Conservation (phyloP, 2,888 invertebrate species). For the Rapana venosa region DNA sequence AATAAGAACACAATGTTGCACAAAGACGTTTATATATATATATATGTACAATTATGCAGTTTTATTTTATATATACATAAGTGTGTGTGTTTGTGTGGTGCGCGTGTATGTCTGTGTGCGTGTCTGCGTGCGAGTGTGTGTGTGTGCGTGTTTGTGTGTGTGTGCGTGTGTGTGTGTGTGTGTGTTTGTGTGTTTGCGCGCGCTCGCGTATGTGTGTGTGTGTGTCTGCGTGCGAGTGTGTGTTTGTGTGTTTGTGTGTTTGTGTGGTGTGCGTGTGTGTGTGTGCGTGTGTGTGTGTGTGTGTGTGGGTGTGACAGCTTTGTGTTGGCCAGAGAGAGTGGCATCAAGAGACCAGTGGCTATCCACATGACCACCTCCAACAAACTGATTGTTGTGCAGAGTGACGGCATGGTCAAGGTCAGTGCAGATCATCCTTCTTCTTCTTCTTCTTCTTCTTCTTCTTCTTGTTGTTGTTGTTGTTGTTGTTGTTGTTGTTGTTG, state of each 20-base stretch:
- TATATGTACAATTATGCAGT: no score
- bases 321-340: slow-evolving; percentile 64
- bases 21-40: no score
- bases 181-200: no score
- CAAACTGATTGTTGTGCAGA: slow-evolving; percentile 69
- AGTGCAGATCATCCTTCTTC: neutral
- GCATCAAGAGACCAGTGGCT: slow-evolving; percentile 66
- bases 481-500: no score
- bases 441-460: neutral
- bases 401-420: slow-evolving; percentile 69
- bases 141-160: no score
- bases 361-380: slow-evolving; percentile 63
- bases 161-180: no score
- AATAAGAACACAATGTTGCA: no score
- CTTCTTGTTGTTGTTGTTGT: no score
- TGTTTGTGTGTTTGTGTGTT: neutral
- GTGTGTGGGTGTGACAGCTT: slow-evolving; percentile 39
- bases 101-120: no score
- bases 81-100: no score
- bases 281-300: neutral
- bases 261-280: neutral
- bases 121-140: no score
- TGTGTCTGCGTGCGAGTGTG: neutral
- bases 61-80: no score
- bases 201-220: neutral